These are phyloP conservation scores for Chroicocephalus ridibundus DNA, from an alignment of 2,113 vertebrate genomes.

Conservation along the genomic window DNA sequence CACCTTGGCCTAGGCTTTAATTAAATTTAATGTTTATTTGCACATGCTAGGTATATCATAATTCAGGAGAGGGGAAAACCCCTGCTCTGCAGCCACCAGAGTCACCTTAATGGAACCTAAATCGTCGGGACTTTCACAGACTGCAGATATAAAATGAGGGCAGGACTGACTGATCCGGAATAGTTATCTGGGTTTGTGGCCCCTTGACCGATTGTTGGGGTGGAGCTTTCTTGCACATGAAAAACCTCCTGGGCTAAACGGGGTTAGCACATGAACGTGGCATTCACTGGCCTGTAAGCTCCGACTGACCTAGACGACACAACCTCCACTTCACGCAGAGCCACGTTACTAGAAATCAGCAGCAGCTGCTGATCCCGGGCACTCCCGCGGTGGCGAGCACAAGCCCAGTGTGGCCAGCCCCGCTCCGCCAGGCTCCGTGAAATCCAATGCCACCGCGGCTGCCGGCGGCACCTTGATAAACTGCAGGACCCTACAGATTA, in stretches of 20 bases:
- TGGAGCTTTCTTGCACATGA: background rate
- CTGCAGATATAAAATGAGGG: background rate
- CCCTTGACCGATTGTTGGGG: too few species aligned
- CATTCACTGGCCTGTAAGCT: background rate
- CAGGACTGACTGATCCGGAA: background rate
- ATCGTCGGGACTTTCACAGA: rapidly evolving
- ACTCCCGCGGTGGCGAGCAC: rapidly evolving
- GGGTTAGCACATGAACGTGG: background rate
- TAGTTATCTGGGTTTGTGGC: rapidly evolving
- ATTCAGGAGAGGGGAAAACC: background rate
- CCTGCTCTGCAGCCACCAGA: background rate
- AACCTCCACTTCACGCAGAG: background rate
- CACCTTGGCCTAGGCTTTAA: background rate
- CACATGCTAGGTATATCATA: background rate
- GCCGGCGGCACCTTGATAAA: background rate
- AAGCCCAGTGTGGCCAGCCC: background rate
- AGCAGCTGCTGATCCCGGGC: background rate
- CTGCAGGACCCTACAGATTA: background rate
- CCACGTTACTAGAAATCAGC: background rate
- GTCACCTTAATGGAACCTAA: background rate
- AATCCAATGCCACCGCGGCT: background rate
- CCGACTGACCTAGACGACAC: background rate
- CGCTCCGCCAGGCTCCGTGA: rapidly evolving
- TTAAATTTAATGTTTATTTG: conserved; percentile 26
- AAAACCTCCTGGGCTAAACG: background rate